Conservation (phyloP, 2,888 invertebrate species). For the Tinea trinotella region DNA sequence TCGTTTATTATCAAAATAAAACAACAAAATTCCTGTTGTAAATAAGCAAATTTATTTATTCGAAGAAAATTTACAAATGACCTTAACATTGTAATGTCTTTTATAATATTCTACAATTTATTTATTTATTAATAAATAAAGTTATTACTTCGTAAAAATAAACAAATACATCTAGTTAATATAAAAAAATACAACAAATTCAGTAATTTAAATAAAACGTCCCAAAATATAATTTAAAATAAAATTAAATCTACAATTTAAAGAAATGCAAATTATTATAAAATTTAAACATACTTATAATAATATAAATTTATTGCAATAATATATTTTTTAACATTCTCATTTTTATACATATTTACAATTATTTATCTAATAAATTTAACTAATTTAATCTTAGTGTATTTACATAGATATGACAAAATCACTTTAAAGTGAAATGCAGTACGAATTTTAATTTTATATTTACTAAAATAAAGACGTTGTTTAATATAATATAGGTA, state of each 20-base stretch:
- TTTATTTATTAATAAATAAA: conserved; percentile 18
- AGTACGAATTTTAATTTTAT: conserved; percentile 1
- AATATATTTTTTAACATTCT: conserved; percentile 7
- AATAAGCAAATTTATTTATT: conserved; percentile 62
- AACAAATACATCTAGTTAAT: background rate
- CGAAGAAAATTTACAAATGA: conserved; percentile 54
- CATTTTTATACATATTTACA: conserved; percentile 16
- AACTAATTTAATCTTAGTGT: conserved; percentile 9
- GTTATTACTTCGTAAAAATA: background rate
- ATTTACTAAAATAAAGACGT: too few relatives aligned
- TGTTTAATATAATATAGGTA: too few relatives aligned
- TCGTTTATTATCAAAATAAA: too few relatives aligned
- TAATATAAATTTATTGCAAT: background rate
- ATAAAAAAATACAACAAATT: conserved; percentile 20
- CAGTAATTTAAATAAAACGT: too few relatives aligned
- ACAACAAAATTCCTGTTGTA: conserved; percentile 33
- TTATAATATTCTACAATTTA: conserved; percentile 15
- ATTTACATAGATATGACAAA: conserved; percentile 19
- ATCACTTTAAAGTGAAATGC: conserved; percentile 13
- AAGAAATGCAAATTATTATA: background rate
- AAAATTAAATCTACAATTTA: background rate
- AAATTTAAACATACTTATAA: background rate
- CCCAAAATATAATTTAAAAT: background rate
- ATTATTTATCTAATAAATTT: conserved; percentile 17
- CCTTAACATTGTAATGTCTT: conserved; percentile 25